Evolutionary conservation across 2,888 invertebrate species (phyloP), one percentile per base, ranked within the genome.

Genomic region (Drosophila anomelani): DNA sequence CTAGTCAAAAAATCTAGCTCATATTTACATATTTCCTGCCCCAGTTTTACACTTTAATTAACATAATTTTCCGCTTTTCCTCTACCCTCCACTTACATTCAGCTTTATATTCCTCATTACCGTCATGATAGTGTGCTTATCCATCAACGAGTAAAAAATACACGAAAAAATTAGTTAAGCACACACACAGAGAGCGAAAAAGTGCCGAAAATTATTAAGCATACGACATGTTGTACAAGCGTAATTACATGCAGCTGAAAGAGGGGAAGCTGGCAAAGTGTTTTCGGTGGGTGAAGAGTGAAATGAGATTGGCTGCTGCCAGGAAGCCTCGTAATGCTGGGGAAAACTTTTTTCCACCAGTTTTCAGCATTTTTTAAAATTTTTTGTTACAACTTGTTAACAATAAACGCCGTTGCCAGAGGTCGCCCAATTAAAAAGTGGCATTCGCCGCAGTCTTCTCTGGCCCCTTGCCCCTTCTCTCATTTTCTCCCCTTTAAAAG

Each of bases 221-320:
- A 86, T 86, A 85, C 84, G 80, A 75, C 76, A 80, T 85, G 85
- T 80, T 76, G 59, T 60, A 81, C 88, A 83, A 81, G 78, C 77
- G 64, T 85, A 88, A 88, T 86, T 86, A 88, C 78, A 85, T 74
- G 74, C 69, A 76, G 43, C 54, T 47, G 43, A 54, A 44, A 46
- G 10, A 15, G 53, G 61, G 26, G 29, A 55, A 13, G 51, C 4
- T 23, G 44, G 1, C 8, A 10, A 23, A 53, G 43, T n/a, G 53
- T 5, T 60, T 60, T 32, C 12, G 12, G 36, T 9, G 62, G 23
- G 17, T 12, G 23, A 23, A 46, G 20, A 38, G 26, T 32, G 43
- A 55, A 57, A 49, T 53, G 68, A 51, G 60, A 49, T 43, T 56
- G 66, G 46, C 49, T 67, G 43, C 49, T 67, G 67, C 8, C 54